Evolutionary conservation across 2,113 vertebrate genomes (phyloP).

Genomic region (Pteropus alecto): DNA sequence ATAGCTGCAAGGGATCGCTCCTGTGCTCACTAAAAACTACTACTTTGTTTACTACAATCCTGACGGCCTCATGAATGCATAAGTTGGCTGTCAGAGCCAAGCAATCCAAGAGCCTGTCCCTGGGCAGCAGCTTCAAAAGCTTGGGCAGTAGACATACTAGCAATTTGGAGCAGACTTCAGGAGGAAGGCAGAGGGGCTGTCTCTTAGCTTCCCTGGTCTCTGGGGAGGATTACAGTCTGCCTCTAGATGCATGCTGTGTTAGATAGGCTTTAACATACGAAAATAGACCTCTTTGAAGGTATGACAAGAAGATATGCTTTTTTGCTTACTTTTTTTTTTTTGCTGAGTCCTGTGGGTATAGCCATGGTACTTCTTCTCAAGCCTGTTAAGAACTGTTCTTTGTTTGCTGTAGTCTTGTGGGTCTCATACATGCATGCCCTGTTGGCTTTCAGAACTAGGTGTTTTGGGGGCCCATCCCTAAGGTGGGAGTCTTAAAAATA

Average conservation of each 20-base stretch:
- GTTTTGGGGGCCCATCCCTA: not conserved
- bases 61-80: not conserved
- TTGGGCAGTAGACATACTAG: not conserved
- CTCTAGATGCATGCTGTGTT: not conserved
- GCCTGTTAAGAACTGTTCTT: not conserved
- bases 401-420: not conserved
- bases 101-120: not conserved
- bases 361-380: not conserved
- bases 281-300: not conserved
- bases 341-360: not conserved
- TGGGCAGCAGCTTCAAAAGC: not conserved
- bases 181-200: not conserved
- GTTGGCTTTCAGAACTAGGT: not conserved
- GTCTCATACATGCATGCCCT: not conserved
- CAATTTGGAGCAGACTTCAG: not conserved
- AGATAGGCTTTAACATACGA: not conserved
- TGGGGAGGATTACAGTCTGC: not conserved
- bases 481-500: not conserved
- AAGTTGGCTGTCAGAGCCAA: not conserved
- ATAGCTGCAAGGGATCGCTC: not conserved
- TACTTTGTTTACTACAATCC: not conserved
- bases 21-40: not conserved
- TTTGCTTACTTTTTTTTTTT: not conserved
- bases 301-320: not conserved
- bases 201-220: not conserved